Evolutionary conservation across 2,113 vertebrate species (phyloP), one percentile per base, ranked within the genome.

Genomic region (Colistium nudipinnis): DNA sequence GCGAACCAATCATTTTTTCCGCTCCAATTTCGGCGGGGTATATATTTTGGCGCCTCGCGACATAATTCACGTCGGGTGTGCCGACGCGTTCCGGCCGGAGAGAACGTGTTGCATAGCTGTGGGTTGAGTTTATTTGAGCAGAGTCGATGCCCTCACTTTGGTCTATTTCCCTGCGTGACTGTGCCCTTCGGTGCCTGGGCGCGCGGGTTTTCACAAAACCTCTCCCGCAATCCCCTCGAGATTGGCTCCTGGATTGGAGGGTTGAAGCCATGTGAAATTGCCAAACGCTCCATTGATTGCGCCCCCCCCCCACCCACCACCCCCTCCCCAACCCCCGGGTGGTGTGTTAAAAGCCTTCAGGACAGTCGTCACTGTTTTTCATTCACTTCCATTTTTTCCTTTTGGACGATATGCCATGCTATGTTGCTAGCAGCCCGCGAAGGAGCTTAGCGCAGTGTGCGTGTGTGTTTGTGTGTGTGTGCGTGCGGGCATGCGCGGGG

Each of bases 341-440:
- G 7, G 39, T 39, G 39, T 39, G 71, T 81, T 86, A 80, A 83
- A 87, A 76, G 83, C 63, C 49, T 63, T 10, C 65, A 65, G 52
- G 62, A 66, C 74, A 64, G 38, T 33, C 25, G 35, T 72, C 53
- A 36, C 74, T 68, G 52, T 77, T 78, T 78, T 72, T 69, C 62
- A 61, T 85, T 87, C 81, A 80, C 74, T 64, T 80, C 70, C 53
- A 49, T 52, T 62, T n/a, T 87, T 83, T 59, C 55, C 76, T 79
- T 48, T 70, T 22, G 28, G 78, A 78, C 84, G 84, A 83, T 31
- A 64, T 74, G 57, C 78, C 28, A 44, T n/a, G 52, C 78, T 76
- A 52, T 57, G 66, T 69, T 65, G 36, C 74, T 48, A 70, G 63
- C 67, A 22, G 53, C 35, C 68, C 17, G 67, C 66, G 77, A 62